Evolutionary conservation across 2,888 invertebrate species (phyloP).

Genomic region (Chironomus riparius): DNA sequence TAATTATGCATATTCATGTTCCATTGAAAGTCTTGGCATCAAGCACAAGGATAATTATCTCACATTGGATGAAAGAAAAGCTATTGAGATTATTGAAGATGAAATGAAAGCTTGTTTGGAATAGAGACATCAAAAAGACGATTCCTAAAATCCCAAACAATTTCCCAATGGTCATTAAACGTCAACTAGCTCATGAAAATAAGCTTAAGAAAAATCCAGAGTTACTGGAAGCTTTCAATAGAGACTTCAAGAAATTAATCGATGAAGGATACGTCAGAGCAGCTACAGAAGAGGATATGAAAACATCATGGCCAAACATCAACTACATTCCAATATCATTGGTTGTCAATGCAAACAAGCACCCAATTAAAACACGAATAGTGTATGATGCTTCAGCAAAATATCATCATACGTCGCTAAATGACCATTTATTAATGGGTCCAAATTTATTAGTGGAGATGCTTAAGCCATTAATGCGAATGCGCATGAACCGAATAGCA

Average conservation of each 20-base stretch:
- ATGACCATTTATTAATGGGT: constrained; percentile 34
- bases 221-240: constrained; percentile 28
- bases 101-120: constrained; percentile 31
- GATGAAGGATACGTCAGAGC: constrained; percentile 30
- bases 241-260: constrained; percentile 29
- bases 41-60: not conserved
- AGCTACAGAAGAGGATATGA: constrained; percentile 29
- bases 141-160: constrained; percentile 30
- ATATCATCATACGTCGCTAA: constrained; percentile 31
- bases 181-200: constrained; percentile 30
- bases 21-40: constrained; percentile 9
- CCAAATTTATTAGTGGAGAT: constrained; percentile 35
- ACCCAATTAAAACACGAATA: constrained; percentile 30
- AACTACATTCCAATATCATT: constrained; percentile 34
- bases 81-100: constrained; percentile 26
- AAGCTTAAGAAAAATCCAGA: constrained; percentile 29
- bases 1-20: constrained; percentile 15
- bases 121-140: not conserved
- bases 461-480: constrained; percentile 35
- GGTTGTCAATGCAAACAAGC: constrained; percentile 31
- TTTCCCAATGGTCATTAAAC: constrained; percentile 29
- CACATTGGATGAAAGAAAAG: not conserved
- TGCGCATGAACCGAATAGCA: constrained; percentile 34
- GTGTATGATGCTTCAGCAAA: constrained; percentile 36
- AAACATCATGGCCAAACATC: constrained; percentile 22